Evolutionary conservation across 2,113 vertebrate genomes (phyloP), one percentile per base, ranked within the genome.

Genomic region (Cynoglossus semilaevis): DNA sequence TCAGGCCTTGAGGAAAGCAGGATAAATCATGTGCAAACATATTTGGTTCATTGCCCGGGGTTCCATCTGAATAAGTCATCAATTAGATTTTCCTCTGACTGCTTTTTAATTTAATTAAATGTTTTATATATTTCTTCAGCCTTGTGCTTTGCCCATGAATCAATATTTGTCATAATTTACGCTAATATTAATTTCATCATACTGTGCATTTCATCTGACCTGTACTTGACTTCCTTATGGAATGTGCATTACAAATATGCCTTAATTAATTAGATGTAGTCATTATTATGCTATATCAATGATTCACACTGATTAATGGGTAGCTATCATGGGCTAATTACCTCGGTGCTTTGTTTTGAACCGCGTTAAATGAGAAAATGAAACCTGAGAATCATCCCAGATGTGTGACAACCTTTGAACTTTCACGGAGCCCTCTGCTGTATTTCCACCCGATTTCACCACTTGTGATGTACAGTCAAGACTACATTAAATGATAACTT

Each of bases 21-120:
- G 41, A 82, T 80, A 73, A 77, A 77, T 79, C 77, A 78, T 62
- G 51, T 73, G 72, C 62, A 77, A 82, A 85, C 72, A 76, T 81
- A 74, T 82, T 75, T 82, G 70, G 52, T 60, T 70, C 7, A 1
- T 51, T 60, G 71, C 73, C 61, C 1, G 38, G 53, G 38, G 48
- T 75, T 81, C 71, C 53, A 64, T 63, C 58, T 77, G 75, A 82
- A 77, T 67, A 70, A 79, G 52, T 51, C 52, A 74, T 72, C 55
- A 73, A 18, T 14, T 17, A 29, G 15, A 69, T 42, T 18, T 40
- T 40, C 35, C 29, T 18, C 60, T 61, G 70, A 54, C 1, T 70
- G 58, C 63, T 14, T 56, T 67, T 70, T 45, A 43, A 16, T 19
- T 42, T 47, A 57, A 37, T 58, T 18, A 45, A 59, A 19, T 40